A percentile compares a stretch with the other conserved stretches of the same genome.
Conservation (phyloP, 2,888 invertebrate species). For the Folsomia manolachei region DNA sequence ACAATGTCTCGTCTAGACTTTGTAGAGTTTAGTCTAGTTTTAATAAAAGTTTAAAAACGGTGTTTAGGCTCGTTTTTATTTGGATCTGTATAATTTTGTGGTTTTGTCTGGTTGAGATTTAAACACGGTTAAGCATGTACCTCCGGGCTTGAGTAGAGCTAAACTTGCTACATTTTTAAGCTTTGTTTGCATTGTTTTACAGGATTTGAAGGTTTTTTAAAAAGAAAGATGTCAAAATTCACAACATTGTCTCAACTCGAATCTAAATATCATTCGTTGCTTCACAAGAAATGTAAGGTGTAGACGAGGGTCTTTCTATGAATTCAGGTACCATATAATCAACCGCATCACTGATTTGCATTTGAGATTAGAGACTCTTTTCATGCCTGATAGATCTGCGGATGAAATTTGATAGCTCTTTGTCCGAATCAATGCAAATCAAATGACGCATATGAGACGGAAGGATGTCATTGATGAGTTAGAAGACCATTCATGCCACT, state of each 20-base stretch:
- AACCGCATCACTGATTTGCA: no score
- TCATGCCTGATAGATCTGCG: no score
- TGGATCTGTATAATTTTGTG: not conserved
- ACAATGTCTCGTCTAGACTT: not conserved
- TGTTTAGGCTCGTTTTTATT: not conserved
- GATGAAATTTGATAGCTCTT: no score
- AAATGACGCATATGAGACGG: not conserved
- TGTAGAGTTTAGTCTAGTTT: not conserved
- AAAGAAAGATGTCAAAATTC: not conserved
- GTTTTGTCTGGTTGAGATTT: no score
- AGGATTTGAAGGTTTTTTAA: not conserved
- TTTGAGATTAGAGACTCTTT: not conserved
- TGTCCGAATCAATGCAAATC: not conserved
- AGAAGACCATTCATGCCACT: not conserved
- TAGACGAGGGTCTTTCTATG: no score
- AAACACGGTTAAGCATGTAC: no score
- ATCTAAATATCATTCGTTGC: no score
- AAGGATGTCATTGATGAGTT: not conserved
- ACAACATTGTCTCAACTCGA: no score
- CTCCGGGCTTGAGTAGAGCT: no score
- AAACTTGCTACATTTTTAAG: not conserved
- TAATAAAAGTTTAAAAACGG: not conserved
- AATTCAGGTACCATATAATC: no score
- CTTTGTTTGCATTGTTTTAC: not conserved
- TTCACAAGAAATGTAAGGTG: no score